These are phyloP conservation scores for Merops nubicus DNA, from an alignment of 2,113 vertebrate genomes.

Conservation along the genomic window DNA sequence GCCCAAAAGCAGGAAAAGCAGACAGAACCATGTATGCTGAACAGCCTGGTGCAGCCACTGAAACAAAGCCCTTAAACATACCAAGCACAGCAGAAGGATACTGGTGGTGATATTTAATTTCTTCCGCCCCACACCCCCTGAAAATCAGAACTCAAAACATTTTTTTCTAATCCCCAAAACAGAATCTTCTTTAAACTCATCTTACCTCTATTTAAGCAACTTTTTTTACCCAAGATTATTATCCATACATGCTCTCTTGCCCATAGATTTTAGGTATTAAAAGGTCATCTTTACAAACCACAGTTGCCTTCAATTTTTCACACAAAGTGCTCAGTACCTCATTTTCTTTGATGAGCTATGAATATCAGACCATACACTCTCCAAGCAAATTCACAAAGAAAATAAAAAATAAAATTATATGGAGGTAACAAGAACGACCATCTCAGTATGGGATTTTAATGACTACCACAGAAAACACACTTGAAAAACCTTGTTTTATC, in stretches of 20 bases:
- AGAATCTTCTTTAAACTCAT: background rate
- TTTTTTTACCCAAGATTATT: background rate
- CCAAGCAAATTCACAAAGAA: background rate
- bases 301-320: background rate
- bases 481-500: background rate
- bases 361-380: background rate
- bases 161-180: background rate
- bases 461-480: background rate
- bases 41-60: background rate
- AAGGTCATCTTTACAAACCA: background rate
- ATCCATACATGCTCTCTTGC: background rate
- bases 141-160: background rate
- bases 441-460: background rate
- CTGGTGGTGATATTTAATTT: background rate
- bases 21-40: background rate
- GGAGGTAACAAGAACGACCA: background rate
- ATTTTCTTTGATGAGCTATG: slow-evolving; percentile 10
- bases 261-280: background rate
- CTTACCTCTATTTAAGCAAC: background rate
- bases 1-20: background rate
- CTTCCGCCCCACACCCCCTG: background rate
- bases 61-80: background rate
- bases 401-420: background rate
- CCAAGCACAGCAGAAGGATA: background rate
- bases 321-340: background rate